A percentile compares a stretch with the other conserved stretches of the same genome.
Conservation (phyloP, 2,888 invertebrate genomes). For the Spodoptera picta region DNA sequence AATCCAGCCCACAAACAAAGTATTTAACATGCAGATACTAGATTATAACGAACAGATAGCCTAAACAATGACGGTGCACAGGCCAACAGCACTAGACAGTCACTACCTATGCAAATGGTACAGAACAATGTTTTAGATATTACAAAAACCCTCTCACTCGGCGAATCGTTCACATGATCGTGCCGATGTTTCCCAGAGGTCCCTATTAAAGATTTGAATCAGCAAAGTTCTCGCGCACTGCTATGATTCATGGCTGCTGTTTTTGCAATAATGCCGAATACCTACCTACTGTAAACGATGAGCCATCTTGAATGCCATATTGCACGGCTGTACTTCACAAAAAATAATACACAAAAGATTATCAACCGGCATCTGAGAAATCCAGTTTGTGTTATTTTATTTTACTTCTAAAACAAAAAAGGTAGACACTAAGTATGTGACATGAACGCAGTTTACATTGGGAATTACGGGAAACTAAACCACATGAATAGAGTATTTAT, state of each 20-base stretch:
- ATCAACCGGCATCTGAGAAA: conserved; percentile 33
- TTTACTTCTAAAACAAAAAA: conserved; percentile 14
- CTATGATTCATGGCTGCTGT: conserved; percentile 80
- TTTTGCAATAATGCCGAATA: conserved; percentile 68
- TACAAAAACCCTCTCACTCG: conserved; percentile 67
- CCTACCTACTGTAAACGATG: conserved; percentile 69
- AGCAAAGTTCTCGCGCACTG: conserved; percentile 64
- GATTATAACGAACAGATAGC: conserved; percentile 81
- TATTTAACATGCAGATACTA: conserved; percentile 77
- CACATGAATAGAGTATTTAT: too few species aligned
- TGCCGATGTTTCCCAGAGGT: conserved; percentile 72
- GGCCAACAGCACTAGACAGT: conserved; percentile 56
- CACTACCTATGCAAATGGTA: conserved; percentile 73
- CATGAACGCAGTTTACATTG: too few species aligned
- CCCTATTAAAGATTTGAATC: conserved; percentile 66
- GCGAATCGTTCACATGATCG: conserved; percentile 70
- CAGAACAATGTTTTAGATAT: conserved; percentile 64
- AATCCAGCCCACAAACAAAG: conserved; percentile 77
- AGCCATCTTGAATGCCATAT: conserved; percentile 64
- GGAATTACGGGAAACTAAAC: too few species aligned
- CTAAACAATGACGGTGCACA: conserved; percentile 81
- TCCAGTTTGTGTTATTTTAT: conserved; percentile 20
- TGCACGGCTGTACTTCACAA: conserved; percentile 39
- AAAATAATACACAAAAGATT: conserved; percentile 46
- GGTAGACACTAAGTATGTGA: neutral